A percentile compares a stretch with the other conserved stretches of the same genome.
Conservation (phyloP, 2,888 invertebrate species). For the Morpho deidamia region DNA sequence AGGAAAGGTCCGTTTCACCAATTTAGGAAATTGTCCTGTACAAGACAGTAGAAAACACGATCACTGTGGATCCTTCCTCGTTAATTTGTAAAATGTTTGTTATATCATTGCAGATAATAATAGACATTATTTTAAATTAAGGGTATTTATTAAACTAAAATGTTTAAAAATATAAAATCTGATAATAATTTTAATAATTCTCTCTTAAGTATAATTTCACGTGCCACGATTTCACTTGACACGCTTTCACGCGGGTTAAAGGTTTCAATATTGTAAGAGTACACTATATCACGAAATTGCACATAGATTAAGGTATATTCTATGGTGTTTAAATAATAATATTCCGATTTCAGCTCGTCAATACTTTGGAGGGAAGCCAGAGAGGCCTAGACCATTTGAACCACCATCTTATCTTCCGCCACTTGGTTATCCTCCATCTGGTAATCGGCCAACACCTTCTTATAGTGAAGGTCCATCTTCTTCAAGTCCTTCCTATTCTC, state of each 20-base stretch:
- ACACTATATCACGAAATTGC: constrained; percentile 2
- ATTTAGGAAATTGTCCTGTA: not conserved
- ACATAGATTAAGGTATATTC: not conserved
- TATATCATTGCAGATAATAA: too few species aligned
- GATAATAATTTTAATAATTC: too few species aligned
- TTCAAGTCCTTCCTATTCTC: constrained; percentile 38
- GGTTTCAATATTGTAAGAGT: not conserved
- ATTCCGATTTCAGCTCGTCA: constrained; percentile 80
- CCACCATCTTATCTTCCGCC: constrained; percentile 63
- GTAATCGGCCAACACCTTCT: constrained; percentile 58
- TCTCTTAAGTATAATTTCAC: not conserved
- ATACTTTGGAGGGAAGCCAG: constrained; percentile 80
- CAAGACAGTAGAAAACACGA: not conserved
- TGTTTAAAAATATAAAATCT: too few species aligned
- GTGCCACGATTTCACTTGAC: constrained; percentile 1
- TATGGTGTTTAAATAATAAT: constrained; percentile 9
- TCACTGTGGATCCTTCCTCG: not conserved
- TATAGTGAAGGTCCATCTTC: constrained; percentile 57
- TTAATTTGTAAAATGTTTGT: too few species aligned
- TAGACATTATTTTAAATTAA: too few species aligned
- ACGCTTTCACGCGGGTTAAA: constrained; percentile 17
- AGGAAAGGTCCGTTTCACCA: constrained; percentile 64
- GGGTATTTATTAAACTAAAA: too few species aligned
- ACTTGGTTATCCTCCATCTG: constrained; percentile 62
- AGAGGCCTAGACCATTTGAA: constrained; percentile 85